phyloP scores from a whole-genome alignment of 2,888 invertebrate genomes.

The Tridacna gigas region DNA sequence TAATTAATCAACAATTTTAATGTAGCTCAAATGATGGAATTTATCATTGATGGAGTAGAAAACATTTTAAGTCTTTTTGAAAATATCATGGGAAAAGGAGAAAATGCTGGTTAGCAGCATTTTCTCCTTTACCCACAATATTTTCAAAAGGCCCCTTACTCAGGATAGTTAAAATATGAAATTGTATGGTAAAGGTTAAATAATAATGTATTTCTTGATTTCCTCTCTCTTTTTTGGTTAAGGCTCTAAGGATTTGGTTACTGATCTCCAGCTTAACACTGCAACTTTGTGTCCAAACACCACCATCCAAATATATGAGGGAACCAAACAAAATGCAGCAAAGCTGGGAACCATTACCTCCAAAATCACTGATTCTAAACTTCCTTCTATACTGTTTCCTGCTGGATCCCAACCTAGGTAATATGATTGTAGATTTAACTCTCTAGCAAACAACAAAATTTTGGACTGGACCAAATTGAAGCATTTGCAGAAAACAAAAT shows the following conservation, averaged over 20 bases:
- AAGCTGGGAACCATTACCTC: constrained; percentile 37
- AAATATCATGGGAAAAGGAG: too few relatives aligned
- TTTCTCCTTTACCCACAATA: too few relatives aligned
- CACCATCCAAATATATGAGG: constrained; percentile 51
- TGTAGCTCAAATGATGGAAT: too few relatives aligned
- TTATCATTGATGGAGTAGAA: too few relatives aligned
- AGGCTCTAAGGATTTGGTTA: neutral
- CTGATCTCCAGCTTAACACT: constrained; percentile 9
- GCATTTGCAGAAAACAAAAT: neutral
- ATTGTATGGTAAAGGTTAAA: too few relatives aligned
- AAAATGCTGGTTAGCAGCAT: too few relatives aligned
- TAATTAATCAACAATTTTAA: too few relatives aligned
- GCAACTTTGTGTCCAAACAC: constrained; percentile 40
- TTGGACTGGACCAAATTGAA: neutral
- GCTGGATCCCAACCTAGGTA: constrained; percentile 42
- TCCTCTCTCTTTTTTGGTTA: neutral
- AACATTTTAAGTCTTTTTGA: too few relatives aligned
- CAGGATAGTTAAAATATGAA: too few relatives aligned
- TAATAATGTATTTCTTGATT: neutral
- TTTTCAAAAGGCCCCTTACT: too few relatives aligned
- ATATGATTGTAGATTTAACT: neutral
- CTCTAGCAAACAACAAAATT: neutral
- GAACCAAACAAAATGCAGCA: constrained; percentile 23
- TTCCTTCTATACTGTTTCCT: constrained; percentile 43
- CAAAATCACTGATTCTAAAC: neutral